Percentiles rank a stretch among this genome's conserved stretches.
Evolutionary conservation across 2,113 vertebrate genomes (phyloP).

Genomic region (Gymnocephalus cernua): DNA sequence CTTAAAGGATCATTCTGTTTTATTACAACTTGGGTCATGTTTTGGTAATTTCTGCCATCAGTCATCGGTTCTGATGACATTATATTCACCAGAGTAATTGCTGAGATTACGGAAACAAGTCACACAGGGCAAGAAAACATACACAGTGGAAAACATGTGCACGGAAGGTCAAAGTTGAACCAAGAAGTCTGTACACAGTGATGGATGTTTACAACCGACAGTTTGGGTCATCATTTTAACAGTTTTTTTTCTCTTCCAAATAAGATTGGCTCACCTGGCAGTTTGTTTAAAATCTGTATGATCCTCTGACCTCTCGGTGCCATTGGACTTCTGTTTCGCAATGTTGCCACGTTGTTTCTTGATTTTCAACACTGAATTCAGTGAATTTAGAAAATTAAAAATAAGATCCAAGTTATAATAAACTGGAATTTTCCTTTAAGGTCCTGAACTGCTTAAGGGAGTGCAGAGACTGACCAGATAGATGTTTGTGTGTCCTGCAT

Average conservation of each 20-base stretch:
- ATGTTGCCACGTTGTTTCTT: not conserved
- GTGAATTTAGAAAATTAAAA: too few relatives aligned
- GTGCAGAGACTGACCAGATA: too few relatives aligned
- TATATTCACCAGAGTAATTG: not conserved
- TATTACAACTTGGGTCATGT: slow-evolving; percentile 17
- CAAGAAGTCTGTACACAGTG: not conserved
- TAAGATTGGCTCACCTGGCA: not conserved
- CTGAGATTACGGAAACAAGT: not conserved
- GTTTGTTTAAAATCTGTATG: not conserved
- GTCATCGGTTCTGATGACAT: slow-evolving; percentile 15
- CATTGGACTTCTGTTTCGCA: not conserved
- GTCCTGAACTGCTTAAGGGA: too few relatives aligned
- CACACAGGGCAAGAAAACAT: not conserved
- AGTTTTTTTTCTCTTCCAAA: not conserved
- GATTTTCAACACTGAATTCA: too few relatives aligned
- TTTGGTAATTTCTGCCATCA: not conserved
- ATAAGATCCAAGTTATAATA: too few relatives aligned
- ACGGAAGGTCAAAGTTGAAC: not conserved
- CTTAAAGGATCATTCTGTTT: slow-evolving; percentile 36
- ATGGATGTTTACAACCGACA: not conserved
- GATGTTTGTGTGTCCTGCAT: too few relatives aligned
- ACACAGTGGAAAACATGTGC: not conserved
- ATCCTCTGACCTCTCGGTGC: not conserved
- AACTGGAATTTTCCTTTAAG: too few relatives aligned
- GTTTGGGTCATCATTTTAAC: not conserved